phyloP scores from a whole-genome alignment of 2,797 vertebrate genomes.

The Alcedo quadribrachys region DNA sequence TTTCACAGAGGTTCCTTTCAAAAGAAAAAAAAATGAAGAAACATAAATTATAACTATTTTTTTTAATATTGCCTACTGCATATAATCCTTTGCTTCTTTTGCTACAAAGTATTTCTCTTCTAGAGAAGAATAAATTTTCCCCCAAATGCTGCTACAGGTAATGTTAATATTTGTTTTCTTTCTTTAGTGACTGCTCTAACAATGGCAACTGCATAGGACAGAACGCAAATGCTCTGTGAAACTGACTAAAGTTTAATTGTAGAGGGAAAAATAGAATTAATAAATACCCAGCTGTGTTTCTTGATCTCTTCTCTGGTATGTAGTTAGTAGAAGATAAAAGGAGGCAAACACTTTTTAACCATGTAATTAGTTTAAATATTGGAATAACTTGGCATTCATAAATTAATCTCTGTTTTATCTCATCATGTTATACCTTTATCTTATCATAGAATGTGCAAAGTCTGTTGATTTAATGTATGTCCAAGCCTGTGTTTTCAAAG shows the following conservation, averaged over 20 bases:
- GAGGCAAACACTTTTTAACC: conserved; percentile 46
- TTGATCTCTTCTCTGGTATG: conserved; percentile 46
- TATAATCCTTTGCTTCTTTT: background rate
- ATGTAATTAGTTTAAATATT: conserved; percentile 69
- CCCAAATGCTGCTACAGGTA: background rate
- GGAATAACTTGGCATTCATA: conserved; percentile 54
- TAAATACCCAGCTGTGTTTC: conserved; percentile 51
- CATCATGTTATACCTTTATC: conserved; percentile 33
- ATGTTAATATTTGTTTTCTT: background rate
- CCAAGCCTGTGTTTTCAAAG: background rate
- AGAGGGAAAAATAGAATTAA: conserved; percentile 47
- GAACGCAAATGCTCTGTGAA: conserved; percentile 45
- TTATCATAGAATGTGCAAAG: conserved; percentile 9
- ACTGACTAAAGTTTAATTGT: conserved; percentile 47
- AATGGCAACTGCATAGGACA: background rate
- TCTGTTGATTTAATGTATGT: background rate
- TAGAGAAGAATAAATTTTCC: background rate
- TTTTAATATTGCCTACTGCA: background rate
- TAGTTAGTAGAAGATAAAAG: conserved; percentile 61
- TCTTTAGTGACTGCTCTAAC: background rate
- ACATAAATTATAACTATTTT: background rate
- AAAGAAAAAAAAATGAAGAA: background rate
- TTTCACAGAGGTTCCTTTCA: background rate
- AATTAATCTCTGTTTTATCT: conserved; percentile 27
- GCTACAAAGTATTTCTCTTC: background rate